Conservation (phyloP, 2,797 vertebrate species). For the Galago senegalensis region DNA sequence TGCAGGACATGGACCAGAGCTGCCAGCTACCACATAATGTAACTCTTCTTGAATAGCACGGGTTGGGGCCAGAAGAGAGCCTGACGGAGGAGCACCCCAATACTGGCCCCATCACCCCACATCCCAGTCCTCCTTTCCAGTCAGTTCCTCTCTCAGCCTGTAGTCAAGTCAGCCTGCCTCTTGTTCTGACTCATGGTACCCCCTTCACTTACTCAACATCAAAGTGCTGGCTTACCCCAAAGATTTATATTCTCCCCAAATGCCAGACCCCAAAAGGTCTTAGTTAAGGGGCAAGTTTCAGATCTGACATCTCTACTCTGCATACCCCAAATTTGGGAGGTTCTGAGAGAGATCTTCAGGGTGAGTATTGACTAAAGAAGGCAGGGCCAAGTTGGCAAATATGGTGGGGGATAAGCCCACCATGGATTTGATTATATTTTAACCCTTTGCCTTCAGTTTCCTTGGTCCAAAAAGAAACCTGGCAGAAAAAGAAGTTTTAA, state of each 20-base stretch:
- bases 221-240: background rate
- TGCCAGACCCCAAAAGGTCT: background rate
- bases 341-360: background rate
- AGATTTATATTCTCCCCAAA: background rate
- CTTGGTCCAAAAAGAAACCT: background rate
- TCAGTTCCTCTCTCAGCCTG: background rate
- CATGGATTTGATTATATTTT: background rate
- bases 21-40: background rate
- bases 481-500: constrained; percentile 1
- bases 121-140: background rate
- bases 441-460: background rate
- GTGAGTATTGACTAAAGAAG: background rate
- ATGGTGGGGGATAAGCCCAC: too few relatives aligned
- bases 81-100: background rate
- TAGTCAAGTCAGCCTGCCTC: background rate
- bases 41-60: background rate
- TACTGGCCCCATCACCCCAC: background rate
- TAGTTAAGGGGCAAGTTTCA: background rate
- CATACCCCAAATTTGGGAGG: background rate
- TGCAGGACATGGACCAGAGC: background rate
- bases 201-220: background rate
- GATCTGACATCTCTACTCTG: background rate
- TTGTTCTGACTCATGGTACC: too few relatives aligned
- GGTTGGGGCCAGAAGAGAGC: background rate
- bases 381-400: background rate